Conservation (phyloP, 2,797 vertebrate species). For the Phalanger gymnotis region DNA sequence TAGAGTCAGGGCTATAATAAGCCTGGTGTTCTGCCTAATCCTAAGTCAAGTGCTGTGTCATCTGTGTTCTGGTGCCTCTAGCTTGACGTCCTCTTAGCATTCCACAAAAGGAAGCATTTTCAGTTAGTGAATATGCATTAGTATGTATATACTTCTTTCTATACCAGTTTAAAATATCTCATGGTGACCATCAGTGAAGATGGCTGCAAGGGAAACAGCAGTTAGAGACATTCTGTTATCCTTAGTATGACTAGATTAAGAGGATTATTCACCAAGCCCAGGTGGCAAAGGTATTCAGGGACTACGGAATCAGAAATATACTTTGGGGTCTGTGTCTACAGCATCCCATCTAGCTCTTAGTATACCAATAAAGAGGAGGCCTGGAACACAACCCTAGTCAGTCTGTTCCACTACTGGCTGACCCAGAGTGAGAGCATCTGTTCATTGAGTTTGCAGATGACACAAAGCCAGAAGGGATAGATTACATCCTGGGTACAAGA, state of each 20-base stretch:
- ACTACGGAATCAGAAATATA: background rate
- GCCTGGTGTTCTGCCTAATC: background rate
- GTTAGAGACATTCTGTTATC: background rate
- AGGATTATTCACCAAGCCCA: background rate
- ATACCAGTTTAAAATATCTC: background rate
- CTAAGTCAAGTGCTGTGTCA: background rate
- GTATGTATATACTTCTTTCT: background rate
- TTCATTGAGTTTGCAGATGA: background rate
- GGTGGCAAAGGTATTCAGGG: background rate
- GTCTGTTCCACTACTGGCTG: background rate
- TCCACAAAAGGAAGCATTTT: background rate
- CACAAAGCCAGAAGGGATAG: background rate
- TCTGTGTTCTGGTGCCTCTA: background rate
- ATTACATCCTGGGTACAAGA: background rate
- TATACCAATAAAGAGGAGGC: background rate
- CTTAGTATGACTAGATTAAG: background rate
- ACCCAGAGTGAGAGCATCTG: background rate
- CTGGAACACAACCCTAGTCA: background rate
- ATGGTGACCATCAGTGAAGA: background rate
- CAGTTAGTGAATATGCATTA: background rate
- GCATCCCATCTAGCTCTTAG: background rate
- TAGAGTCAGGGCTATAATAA: background rate
- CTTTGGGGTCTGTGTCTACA: background rate
- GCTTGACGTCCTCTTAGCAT: background rate
- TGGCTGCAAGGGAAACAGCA: background rate